Conservation (phyloP, 2,797 vertebrate species). For the Alauda arvensis region DNA sequence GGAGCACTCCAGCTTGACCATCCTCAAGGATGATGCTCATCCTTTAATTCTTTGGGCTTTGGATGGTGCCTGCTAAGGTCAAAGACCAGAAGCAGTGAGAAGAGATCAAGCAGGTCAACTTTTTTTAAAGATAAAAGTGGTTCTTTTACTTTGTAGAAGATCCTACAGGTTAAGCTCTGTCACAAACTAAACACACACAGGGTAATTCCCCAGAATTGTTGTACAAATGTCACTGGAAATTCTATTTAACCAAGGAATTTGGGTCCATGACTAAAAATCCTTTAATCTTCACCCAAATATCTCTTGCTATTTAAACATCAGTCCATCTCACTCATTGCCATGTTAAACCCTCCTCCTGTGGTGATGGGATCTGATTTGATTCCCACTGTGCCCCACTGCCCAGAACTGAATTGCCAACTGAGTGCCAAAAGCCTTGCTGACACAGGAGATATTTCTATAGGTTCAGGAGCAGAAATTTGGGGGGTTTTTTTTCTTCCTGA, state of each 20-base stretch:
- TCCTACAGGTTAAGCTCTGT: background rate
- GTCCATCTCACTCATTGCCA: background rate
- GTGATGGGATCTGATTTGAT: background rate
- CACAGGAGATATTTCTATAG: background rate
- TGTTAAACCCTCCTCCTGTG: background rate
- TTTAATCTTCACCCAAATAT: constrained; percentile 1
- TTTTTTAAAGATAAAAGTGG: background rate
- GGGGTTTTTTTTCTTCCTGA: background rate
- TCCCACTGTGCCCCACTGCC: background rate
- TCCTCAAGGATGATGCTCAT: background rate
- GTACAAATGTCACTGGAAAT: background rate
- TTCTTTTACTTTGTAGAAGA: background rate
- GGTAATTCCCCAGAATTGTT: constrained; percentile 1
- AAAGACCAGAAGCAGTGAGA: background rate
- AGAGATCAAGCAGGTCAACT: background rate
- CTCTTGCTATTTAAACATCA: background rate
- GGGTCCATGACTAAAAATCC: background rate
- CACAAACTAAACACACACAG: background rate
- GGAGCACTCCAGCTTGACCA: background rate
- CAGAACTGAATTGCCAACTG: background rate
- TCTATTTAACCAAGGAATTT: constrained; percentile 10
- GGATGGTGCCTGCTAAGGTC: background rate
- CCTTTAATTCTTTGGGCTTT: background rate
- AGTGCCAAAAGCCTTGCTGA: background rate
- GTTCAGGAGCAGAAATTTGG: background rate